phyloP scores from a whole-genome alignment of 2,797 vertebrate species.

The Potorous gilbertii region DNA sequence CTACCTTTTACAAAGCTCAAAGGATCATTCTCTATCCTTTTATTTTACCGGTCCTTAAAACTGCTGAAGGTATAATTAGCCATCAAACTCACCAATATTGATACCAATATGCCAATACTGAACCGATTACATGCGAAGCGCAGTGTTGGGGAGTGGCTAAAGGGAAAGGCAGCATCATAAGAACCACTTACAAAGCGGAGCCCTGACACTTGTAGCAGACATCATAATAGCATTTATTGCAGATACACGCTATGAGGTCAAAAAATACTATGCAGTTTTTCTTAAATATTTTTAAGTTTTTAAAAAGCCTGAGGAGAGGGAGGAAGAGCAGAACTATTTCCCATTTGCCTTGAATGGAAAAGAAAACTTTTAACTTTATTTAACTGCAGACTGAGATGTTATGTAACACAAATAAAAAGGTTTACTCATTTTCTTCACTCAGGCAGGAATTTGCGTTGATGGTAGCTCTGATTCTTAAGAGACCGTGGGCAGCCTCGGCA shows the following conservation, averaged over 20 bases:
- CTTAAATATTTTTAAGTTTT: conserved; percentile 30
- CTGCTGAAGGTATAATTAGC: neutral
- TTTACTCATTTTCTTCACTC: neutral
- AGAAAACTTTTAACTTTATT: neutral
- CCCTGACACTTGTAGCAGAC: conserved; percentile 29
- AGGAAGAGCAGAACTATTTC: neutral
- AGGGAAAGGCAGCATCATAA: neutral
- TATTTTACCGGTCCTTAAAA: neutral
- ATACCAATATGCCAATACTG: neutral
- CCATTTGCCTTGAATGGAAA: neutral
- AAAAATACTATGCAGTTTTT: conserved; percentile 45
- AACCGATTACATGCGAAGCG: neutral
- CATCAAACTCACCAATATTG: neutral
- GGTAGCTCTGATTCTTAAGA: neutral
- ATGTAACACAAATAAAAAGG: neutral
- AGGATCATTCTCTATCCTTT: neutral
- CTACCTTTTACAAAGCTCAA: neutral
- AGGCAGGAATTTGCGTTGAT: neutral
- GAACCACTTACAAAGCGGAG: conserved; percentile 1
- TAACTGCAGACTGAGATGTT: neutral
- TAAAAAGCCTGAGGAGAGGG: conserved; percentile 19
- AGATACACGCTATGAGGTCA: conserved; percentile 32
- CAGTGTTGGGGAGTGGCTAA: neutral
- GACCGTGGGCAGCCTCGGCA: neutral
- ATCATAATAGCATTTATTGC: conserved; percentile 2